phyloP scores from a whole-genome alignment of 2,797 vertebrate species.

The Pitangus sulphuratus region DNA sequence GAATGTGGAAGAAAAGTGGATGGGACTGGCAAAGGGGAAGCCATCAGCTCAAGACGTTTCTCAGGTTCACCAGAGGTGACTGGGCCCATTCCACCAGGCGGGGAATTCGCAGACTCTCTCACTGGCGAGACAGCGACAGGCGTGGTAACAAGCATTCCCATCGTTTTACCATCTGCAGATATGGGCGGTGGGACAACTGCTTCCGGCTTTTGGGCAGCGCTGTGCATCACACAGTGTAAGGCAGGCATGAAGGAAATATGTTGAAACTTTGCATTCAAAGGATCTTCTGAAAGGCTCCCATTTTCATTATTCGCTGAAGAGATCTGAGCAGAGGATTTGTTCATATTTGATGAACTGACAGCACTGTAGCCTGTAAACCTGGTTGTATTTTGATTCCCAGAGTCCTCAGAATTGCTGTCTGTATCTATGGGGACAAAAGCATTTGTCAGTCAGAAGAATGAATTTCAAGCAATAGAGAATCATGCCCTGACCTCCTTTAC shows the following conservation, averaged over 20 bases:
- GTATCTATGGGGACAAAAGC: constrained; percentile 78
- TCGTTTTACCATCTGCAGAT: constrained; percentile 80
- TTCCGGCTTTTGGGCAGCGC: constrained; percentile 77
- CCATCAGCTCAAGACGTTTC: constrained; percentile 79
- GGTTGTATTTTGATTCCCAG: constrained; percentile 75
- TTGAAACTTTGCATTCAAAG: constrained; percentile 75
- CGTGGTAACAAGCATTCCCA: constrained; percentile 80
- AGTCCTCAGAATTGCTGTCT: constrained; percentile 93
- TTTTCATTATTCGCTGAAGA: constrained; percentile 68
- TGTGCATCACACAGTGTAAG: constrained; percentile 84
- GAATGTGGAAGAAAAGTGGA: constrained; percentile 80
- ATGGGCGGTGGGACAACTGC: constrained; percentile 71
- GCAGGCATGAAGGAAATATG: constrained; percentile 83
- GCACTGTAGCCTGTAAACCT: constrained; percentile 75
- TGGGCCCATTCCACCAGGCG: constrained; percentile 71
- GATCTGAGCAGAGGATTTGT: constrained; percentile 71
- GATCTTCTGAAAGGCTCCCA: constrained; percentile 70
- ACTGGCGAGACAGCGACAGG: constrained; percentile 73
- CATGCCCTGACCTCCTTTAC: background rate
- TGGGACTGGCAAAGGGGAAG: constrained; percentile 75
- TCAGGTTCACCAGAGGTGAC: constrained; percentile 79
- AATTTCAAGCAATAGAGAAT: background rate
- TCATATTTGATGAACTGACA: constrained; percentile 64
- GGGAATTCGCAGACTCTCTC: constrained; percentile 70
- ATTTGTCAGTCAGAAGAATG: background rate